phyloP scores from a whole-genome alignment of 2,797 vertebrate genomes.

The Silurus lanzhouensis region DNA sequence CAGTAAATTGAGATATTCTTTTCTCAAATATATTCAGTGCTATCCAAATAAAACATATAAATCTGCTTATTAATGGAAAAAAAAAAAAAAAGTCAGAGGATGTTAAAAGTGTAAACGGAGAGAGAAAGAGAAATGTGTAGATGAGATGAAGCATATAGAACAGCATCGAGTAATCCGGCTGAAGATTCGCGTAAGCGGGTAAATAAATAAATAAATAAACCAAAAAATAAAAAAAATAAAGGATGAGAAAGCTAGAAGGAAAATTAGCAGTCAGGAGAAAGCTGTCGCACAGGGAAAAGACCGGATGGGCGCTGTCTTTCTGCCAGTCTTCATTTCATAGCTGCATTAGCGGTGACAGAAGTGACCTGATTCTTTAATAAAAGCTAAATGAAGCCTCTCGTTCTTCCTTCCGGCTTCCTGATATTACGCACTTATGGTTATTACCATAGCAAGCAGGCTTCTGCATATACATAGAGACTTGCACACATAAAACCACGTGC shows the following conservation, averaged over 20 bases:
- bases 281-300: neutral
- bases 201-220: neutral
- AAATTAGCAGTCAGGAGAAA: conserved; percentile 18
- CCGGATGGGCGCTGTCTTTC: neutral
- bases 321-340: neutral
- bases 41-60: neutral
- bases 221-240: neutral
- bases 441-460: neutral
- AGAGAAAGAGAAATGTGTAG: neutral
- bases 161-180: neutral
- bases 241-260: conserved; percentile 11
- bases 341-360: conserved; percentile 13
- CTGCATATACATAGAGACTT: conserved; percentile 12
- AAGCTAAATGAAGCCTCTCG: neutral
- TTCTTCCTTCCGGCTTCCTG: conserved; percentile 3
- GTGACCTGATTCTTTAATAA: conserved; percentile 11
- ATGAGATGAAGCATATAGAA: neutral
- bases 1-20: neutral
- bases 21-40: neutral
- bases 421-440: neutral
- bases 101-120: neutral
- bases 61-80: neutral
- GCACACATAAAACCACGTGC: conserved; percentile 8
- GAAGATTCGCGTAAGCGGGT: neutral
- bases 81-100: neutral